These are phyloP conservation scores for Pseudomyrmex pallidus DNA, from an alignment of 1,140 invertebrate species.

Conservation along the genomic window DNA sequence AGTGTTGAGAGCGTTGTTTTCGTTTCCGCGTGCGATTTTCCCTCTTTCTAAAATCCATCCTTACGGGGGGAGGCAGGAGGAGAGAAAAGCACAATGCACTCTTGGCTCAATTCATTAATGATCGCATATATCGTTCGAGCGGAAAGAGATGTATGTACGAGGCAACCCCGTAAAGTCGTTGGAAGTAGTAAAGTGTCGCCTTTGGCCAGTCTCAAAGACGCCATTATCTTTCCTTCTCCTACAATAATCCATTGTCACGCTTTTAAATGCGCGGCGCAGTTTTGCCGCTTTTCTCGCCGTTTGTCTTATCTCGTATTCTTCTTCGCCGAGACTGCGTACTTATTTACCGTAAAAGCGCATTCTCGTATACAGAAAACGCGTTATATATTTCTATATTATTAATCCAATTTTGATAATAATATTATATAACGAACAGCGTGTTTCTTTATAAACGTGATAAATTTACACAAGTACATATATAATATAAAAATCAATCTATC, in stretches of 20 bases:
- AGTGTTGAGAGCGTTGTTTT: slow-evolving; percentile 31
- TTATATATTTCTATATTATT: background rate
- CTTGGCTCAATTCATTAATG: slow-evolving; percentile 67
- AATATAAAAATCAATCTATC: too few relatives aligned
- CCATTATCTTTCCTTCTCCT: slow-evolving; percentile 53
- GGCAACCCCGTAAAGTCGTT: slow-evolving; percentile 45
- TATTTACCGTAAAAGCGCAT: background rate
- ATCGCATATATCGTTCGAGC: slow-evolving; percentile 41
- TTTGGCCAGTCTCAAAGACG: slow-evolving; percentile 58
- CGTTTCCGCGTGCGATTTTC: background rate
- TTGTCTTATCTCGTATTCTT: slow-evolving; percentile 34
- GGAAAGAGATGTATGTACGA: slow-evolving; percentile 27
- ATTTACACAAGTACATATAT: too few relatives aligned
- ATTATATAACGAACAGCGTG: too few relatives aligned
- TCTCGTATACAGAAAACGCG: background rate
- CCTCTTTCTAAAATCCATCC: slow-evolving; percentile 10
- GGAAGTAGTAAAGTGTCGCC: slow-evolving; percentile 53
- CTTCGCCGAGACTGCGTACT: slow-evolving; percentile 22
- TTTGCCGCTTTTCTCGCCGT: slow-evolving; percentile 38
- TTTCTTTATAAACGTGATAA: too few relatives aligned
- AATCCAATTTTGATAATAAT: background rate
- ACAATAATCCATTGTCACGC: slow-evolving; percentile 41
- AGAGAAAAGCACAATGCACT: slow-evolving; percentile 23
- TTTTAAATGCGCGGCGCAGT: slow-evolving; percentile 44
- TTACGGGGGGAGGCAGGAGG: background rate